Evolutionary conservation across 2,888 invertebrate species (phyloP).

Genomic region (Noctua fimbriata): DNA sequence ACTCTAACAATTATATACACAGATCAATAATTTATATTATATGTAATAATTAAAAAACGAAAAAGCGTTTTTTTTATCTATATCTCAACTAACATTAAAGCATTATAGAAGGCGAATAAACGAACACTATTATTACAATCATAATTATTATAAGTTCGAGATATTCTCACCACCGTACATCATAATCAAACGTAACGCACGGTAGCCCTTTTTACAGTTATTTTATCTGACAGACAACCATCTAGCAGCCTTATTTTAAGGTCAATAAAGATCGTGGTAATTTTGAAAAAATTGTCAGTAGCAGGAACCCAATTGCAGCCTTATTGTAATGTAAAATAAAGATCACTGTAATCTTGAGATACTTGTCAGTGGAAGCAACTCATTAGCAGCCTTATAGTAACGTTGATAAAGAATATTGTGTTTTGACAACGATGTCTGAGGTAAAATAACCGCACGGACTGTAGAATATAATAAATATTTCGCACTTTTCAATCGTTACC

Average conservation of each 20-base stretch:
- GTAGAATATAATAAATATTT: conserved; percentile 41
- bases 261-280: background rate
- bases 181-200: conserved; percentile 47
- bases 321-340: background rate
- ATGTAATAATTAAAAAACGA: conserved; percentile 72
- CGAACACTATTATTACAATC: conserved; percentile 81
- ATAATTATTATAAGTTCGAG: conserved; percentile 69
- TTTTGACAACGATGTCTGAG: background rate
- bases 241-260: background rate
- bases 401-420: background rate
- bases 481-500: conserved; percentile 58
- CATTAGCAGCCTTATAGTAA: background rate
- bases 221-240: conserved; percentile 3
- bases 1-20: conserved; percentile 88
- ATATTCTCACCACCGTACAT: conserved; percentile 60
- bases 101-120: conserved; percentile 89
- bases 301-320: background rate
- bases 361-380: background rate
- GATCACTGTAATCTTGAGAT: background rate
- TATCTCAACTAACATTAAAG: conserved; percentile 87
- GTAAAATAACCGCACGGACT: conserved; percentile 6
- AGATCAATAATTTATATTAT: conserved; percentile 84
- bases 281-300: background rate
- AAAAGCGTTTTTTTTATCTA: conserved; percentile 79
- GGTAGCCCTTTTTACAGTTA: conserved; percentile 1